Evolutionary conservation across 2,888 invertebrate genomes (phyloP).

Genomic region (Euplexia lucipara): DNA sequence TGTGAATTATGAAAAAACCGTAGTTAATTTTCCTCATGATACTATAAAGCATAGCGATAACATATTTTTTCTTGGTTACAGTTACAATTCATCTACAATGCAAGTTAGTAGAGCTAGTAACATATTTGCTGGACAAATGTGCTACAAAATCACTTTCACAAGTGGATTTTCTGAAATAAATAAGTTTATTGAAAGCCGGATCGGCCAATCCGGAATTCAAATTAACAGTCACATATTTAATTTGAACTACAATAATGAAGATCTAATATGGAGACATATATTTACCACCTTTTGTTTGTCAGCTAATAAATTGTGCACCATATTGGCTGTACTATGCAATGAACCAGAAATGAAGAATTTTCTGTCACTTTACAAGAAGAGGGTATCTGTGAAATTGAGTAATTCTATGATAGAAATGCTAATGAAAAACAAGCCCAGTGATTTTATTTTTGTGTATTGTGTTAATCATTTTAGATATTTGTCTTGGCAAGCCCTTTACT

Average conservation of each 20-base stretch:
- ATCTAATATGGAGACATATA: slow-evolving; percentile 82
- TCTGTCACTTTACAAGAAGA: slow-evolving; percentile 81
- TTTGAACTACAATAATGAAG: slow-evolving; percentile 80
- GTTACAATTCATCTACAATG: slow-evolving; percentile 80
- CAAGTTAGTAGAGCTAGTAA: slow-evolving; percentile 82
- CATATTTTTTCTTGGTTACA: slow-evolving; percentile 84
- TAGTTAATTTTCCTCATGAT: slow-evolving; percentile 80
- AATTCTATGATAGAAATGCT: slow-evolving; percentile 82
- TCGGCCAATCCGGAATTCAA: slow-evolving; percentile 85
- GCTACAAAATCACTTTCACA: slow-evolving; percentile 86
- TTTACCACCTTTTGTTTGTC: slow-evolving; percentile 86
- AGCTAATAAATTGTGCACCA: slow-evolving; percentile 88
- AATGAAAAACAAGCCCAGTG: slow-evolving; percentile 73
- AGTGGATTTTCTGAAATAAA: slow-evolving; percentile 74
- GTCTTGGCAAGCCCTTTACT: slow-evolving; percentile 82
- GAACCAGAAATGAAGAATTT: slow-evolving; percentile 76
- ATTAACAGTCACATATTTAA: slow-evolving; percentile 86
- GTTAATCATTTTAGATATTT: slow-evolving; percentile 87
- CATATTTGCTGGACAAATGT: slow-evolving; percentile 85
- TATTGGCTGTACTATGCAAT: slow-evolving; percentile 80
- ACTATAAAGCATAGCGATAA: slow-evolving; percentile 74
- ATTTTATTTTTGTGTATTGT: slow-evolving; percentile 81
- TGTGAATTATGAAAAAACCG: slow-evolving; percentile 85
- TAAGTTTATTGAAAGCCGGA: slow-evolving; percentile 84
- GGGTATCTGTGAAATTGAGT: slow-evolving; percentile 83